Evolutionary conservation across 2,888 invertebrate species (phyloP), one percentile per base, ranked within the genome.

Genomic region (Hydriomena furcata): DNA sequence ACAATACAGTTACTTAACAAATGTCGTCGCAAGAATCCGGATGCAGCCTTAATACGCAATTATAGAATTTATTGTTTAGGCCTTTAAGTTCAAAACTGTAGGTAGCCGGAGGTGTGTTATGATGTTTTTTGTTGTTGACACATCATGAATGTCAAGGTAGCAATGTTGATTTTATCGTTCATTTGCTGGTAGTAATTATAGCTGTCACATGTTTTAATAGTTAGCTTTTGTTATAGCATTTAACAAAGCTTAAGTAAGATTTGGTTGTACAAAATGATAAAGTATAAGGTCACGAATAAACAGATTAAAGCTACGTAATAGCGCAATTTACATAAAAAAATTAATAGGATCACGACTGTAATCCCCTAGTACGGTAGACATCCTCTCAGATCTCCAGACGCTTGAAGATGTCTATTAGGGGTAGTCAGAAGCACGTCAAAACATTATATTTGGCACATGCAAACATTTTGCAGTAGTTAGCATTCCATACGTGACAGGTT

Each of bases 131-230:
- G 51, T 21, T 21, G 51, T 46, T 11, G 53, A 49, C 36, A 61
- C 55, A 66, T 61, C 65, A 69, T 76, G 76, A 82, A 82, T 83
- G 83, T 80, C 82, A 82, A 83, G 82, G 73, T 73, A 37, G 25
- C 24, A 12, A 2, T 11, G 32, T 32, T n/a, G n/a, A n/a, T n/a
- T 42, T 42, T 37, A 12, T 37, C 25, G 32, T 20, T 17, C 25
- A 17, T 37, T 37, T 32, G 32, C 20, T 34, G 6, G 28, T 30
- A 28, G 42, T 41, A 41, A 24, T 23, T 21, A 41, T 11, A 20
- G 24, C 10, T 34, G 34, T 27, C 25, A 34, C n/a, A 10, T 10
- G 25, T 27, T 43, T 42, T 42, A n/a, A n/a, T n/a, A 17, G 13
- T 30, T 10, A 17, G 17, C 5, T 28, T 28, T 10, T 10, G 28